Evolutionary conservation across 2,797 vertebrate species (phyloP), one percentile per base, ranked within the genome.

Genomic region (Jordanella pulchra): DNA sequence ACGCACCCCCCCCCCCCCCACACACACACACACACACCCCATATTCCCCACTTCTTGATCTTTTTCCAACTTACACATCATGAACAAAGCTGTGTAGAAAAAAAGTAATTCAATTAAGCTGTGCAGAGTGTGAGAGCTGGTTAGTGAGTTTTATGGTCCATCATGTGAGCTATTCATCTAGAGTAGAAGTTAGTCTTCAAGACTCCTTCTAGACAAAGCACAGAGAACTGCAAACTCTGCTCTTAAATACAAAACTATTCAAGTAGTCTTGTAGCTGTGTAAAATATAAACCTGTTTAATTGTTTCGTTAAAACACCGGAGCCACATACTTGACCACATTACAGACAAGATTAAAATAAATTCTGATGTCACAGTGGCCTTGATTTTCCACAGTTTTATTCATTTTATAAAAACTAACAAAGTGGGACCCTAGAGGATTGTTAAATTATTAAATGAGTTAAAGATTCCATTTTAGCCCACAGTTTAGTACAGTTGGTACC

Each of bases 81-180:
- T 68, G 67, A 75, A 75, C 80, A 88, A 72, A 85, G 72, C 72
- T 35, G 67, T 63, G 64, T 60, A 65, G 65, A 77, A 69, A 48
- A n/a, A 39, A 71, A 72, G 67, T 77, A 77, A 89, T 86, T 86
- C 58, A 86, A 87, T 90, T 87, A 85, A 73, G 75, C 78, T 56
- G 39, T 75, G 75, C 42, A 73, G 69, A 65, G 75, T 82, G 70
- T 77, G 69, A 72, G 68, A 86, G 70, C 72, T 71, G 55, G 66
- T 64, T 80, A 71, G 55, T 84, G 76, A 51, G 56, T 86, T 89
- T 84, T 81, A 82, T 80, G 70, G 68, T 58, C 70, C 32, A 72
- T 75, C 76, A 73, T 72, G 76, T 65, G 21, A 81, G 67, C 73
- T 35, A 75, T 83, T 85, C 64, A 77, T 74, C 48, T 42, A n/a